These are phyloP conservation scores for Sebastes baramenuke DNA, from an alignment of 2,797 vertebrate species.

Conservation along the genomic window DNA sequence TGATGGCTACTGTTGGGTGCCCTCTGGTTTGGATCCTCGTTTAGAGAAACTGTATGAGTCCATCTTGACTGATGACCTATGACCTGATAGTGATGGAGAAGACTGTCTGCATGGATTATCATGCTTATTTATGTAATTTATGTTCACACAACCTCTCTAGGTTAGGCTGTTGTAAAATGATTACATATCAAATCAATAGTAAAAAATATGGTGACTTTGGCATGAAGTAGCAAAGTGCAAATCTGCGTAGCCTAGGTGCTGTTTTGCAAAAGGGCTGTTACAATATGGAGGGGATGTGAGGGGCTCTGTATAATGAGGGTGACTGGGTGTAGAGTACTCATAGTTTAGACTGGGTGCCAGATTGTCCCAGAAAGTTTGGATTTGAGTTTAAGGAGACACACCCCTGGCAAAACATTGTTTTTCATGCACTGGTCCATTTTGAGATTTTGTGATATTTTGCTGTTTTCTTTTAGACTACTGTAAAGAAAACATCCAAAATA, in stretches of 20 bases:
- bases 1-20: constrained; percentile 85
- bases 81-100: constrained; percentile 34
- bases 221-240: background rate
- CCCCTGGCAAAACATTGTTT: background rate
- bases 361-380: background rate
- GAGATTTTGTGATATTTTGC: too few relatives aligned
- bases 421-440: too few relatives aligned
- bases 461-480: too few relatives aligned
- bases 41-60: constrained; percentile 75
- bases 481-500: too few relatives aligned
- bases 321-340: background rate
- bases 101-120: background rate
- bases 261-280: background rate
- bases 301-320: too few relatives aligned
- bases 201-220: background rate
- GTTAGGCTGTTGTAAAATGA: background rate
- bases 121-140: constrained; percentile 57
- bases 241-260: background rate
- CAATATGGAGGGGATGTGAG: background rate
- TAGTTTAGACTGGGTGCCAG: background rate
- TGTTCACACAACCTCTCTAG: background rate
- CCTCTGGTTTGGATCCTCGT: constrained; percentile 75
- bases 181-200: background rate
- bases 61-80: constrained; percentile 72
- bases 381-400: background rate